These are phyloP conservation scores for Morelia viridis DNA, from an alignment of 2,797 vertebrate genomes.

Conservation along the genomic window DNA sequence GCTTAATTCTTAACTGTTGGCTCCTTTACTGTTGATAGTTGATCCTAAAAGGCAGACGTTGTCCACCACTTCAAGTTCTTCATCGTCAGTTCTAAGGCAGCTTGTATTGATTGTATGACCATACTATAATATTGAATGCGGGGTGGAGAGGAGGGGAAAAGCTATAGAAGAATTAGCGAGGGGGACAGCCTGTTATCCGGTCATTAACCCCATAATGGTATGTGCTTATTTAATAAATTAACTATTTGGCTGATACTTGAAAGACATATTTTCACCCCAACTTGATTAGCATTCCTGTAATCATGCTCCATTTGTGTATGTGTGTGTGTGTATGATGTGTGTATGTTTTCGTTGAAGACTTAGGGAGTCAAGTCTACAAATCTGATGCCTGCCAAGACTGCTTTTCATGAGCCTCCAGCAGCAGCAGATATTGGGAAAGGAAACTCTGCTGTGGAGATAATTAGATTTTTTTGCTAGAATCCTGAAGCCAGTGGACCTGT, in stretches of 20 bases:
- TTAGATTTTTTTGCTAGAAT: background rate
- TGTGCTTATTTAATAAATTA: background rate
- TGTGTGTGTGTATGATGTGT: background rate
- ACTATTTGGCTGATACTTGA: background rate
- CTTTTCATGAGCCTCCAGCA: background rate
- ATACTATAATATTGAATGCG: background rate
- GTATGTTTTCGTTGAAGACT: background rate
- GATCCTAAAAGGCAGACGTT: background rate
- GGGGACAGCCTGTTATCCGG: background rate
- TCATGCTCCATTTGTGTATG: background rate
- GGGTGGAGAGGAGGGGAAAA: background rate
- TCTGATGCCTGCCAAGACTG: background rate
- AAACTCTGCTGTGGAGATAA: slow-evolving; percentile 1
- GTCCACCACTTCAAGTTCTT: too few species aligned
- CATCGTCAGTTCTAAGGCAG: background rate
- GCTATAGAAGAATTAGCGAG: background rate
- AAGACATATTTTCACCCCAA: background rate
- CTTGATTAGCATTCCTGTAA: background rate
- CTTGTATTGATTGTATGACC: background rate
- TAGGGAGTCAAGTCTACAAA: background rate
- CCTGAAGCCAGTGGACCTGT: background rate
- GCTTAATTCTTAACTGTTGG: background rate
- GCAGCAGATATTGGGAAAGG: background rate
- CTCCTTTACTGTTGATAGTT: background rate
- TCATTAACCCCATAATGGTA: background rate